These are phyloP conservation scores for Alaudala cheleensis DNA, from an alignment of 2,113 vertebrate species.

Conservation along the genomic window DNA sequence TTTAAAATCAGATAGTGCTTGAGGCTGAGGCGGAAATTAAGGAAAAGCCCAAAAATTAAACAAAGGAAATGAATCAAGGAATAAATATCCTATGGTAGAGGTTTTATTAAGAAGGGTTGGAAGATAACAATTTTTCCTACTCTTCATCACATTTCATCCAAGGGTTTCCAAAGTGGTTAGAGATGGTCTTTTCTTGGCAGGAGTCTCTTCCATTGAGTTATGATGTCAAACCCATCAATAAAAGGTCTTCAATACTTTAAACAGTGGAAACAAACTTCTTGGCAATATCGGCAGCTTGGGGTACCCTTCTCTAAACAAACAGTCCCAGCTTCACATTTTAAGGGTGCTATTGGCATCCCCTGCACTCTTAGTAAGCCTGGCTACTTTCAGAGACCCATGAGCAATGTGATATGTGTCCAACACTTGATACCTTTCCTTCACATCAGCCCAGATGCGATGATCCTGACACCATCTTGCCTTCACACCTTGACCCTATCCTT, in stretches of 20 bases:
- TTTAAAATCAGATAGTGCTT: neutral
- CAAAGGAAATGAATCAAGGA: neutral
- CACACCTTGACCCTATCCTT: neutral
- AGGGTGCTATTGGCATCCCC: neutral
- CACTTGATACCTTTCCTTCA: neutral
- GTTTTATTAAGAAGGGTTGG: neutral
- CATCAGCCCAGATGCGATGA: neutral
- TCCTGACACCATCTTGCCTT: neutral
- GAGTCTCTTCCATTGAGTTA: neutral
- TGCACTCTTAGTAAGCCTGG: neutral
- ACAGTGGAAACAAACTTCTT: neutral
- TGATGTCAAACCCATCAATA: neutral
- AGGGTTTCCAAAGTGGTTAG: neutral
- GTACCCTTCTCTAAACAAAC: neutral
- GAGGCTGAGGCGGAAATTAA: neutral
- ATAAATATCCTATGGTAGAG: neutral
- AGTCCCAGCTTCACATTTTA: neutral
- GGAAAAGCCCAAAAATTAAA: neutral
- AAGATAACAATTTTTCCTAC: neutral
- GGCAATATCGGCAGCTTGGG: neutral
- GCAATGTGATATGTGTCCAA: rapidly evolving
- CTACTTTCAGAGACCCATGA: neutral
- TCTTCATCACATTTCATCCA: neutral
- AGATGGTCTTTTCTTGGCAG: neutral
- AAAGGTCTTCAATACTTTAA: neutral